Evolutionary conservation across 1,140 invertebrate genomes (phyloP).

Genomic region (Cryptotermes secundus): DNA sequence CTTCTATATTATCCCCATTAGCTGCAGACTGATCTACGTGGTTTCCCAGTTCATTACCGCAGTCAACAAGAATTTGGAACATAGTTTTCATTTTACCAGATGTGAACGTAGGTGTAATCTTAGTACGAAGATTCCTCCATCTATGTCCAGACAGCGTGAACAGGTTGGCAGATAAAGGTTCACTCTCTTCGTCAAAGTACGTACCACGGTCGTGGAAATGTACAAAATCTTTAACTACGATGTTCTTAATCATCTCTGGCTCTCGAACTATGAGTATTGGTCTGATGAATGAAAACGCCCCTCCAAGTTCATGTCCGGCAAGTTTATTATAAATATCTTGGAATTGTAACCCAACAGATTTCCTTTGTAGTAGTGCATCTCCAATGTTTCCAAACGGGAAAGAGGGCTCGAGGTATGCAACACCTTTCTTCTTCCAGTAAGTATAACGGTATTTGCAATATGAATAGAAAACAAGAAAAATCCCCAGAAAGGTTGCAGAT

Average conservation of each 20-base stretch:
- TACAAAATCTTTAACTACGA: constrained; percentile 48
- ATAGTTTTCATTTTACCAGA: constrained; percentile 53
- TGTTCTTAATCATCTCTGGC: constrained; percentile 42
- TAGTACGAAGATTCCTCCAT: constrained; percentile 48
- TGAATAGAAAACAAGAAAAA: constrained; percentile 32
- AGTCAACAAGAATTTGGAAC: constrained; percentile 47
- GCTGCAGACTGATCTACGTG: constrained; percentile 34
- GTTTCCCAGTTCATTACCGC: constrained; percentile 39
- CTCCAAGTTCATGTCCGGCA: neutral
- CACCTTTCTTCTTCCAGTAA: constrained; percentile 48
- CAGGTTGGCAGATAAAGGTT: constrained; percentile 39
- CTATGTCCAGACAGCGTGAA: constrained; percentile 39
- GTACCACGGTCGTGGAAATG: constrained; percentile 52
- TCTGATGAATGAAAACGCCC: constrained; percentile 38
- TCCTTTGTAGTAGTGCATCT: neutral
- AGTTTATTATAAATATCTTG: constrained; percentile 25
- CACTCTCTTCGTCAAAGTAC: constrained; percentile 38
- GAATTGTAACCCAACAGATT: constrained; percentile 33
- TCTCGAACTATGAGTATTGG: constrained; percentile 44
- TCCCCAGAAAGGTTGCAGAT: neutral
- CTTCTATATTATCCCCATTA: constrained; percentile 37
- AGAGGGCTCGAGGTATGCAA: constrained; percentile 45
- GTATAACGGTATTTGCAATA: constrained; percentile 42
- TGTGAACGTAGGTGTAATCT: constrained; percentile 52
- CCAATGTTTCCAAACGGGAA: constrained; percentile 46